phyloP scores from a whole-genome alignment of 2,888 invertebrate species.

The Deroplatys truncata region DNA sequence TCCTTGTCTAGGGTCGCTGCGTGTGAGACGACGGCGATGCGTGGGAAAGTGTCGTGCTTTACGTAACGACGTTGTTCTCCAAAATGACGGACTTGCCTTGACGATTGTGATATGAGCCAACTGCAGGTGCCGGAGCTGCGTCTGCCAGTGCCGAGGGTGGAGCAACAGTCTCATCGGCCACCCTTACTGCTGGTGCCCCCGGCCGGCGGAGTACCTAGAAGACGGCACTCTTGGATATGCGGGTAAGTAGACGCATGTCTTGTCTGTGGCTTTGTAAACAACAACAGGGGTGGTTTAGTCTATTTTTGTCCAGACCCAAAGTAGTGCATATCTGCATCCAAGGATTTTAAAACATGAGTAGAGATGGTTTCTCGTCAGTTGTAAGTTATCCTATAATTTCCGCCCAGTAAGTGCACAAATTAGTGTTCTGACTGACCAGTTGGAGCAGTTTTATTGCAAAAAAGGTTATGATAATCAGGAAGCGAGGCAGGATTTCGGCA shows the following conservation, averaged over 20 bases:
- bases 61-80: not conserved
- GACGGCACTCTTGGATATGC: constrained; percentile 74
- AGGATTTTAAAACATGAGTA: too few relatives aligned
- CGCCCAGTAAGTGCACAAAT: too few relatives aligned
- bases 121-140: constrained; percentile 66
- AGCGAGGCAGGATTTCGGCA: too few relatives aligned
- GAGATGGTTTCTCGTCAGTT: too few relatives aligned
- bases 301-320: too few relatives aligned
- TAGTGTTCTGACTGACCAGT: too few relatives aligned
- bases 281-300: too few relatives aligned
- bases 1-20: constrained; percentile 37
- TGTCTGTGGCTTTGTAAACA: too few relatives aligned
- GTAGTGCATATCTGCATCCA: too few relatives aligned
- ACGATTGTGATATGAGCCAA: constrained; percentile 43
- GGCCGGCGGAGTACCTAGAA: constrained; percentile 52
- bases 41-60: not conserved
- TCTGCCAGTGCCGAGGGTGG: constrained; percentile 48
- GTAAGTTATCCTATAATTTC: too few relatives aligned
- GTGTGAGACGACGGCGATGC: constrained; percentile 45
- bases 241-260: constrained; percentile 52
- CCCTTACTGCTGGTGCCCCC: constrained; percentile 47
- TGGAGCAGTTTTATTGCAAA: too few relatives aligned
- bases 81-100: not conserved
- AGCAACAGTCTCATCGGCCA: constrained; percentile 38
- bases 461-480: too few relatives aligned